These are phyloP conservation scores for Taurulus bubalis DNA, from an alignment of 2,113 vertebrate species.

Conservation along the genomic window DNA sequence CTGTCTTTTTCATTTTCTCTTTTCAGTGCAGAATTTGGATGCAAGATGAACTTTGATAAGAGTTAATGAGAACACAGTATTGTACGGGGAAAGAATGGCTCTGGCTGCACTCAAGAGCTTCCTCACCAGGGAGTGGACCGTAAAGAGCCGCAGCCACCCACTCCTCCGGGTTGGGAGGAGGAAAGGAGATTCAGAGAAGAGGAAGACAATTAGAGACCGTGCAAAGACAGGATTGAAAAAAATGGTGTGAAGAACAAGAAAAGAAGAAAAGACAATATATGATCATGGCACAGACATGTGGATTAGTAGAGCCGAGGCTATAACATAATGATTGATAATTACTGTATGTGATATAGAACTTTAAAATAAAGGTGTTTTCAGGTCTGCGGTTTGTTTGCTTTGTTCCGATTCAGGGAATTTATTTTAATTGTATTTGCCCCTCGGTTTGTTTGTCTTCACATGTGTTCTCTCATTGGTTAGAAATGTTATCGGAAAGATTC, in stretches of 20 bases:
- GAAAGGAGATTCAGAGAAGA: neutral
- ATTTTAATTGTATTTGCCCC: neutral
- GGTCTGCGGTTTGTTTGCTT: neutral
- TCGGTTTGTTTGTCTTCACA: neutral
- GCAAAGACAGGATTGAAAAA: slow-evolving; percentile 14
- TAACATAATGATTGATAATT: slow-evolving; percentile 46
- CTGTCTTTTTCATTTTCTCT: slow-evolving; percentile 72
- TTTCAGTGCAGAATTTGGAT: slow-evolving; percentile 80
- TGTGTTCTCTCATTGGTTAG: neutral
- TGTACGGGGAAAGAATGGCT: slow-evolving; percentile 79
- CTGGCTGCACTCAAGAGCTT: slow-evolving; percentile 74
- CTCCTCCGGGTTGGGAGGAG: slow-evolving; percentile 50
- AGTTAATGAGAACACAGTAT: slow-evolving; percentile 85
- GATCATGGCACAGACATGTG: slow-evolving; percentile 6
- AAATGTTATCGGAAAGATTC: neutral
- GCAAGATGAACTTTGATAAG: slow-evolving; percentile 87
- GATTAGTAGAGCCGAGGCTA: neutral
- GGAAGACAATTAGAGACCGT: slow-evolving; percentile 27
- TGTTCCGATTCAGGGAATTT: neutral
- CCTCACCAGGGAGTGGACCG: slow-evolving; percentile 77
- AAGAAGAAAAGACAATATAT: slow-evolving; percentile 8
- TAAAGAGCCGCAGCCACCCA: slow-evolving; percentile 59
- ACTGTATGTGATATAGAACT: slow-evolving; percentile 15
- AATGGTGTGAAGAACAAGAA: slow-evolving; percentile 17
- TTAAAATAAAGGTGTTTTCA: neutral